Evolutionary conservation across 2,888 invertebrate genomes (phyloP).

Genomic region (Tetranychus piercei): DNA sequence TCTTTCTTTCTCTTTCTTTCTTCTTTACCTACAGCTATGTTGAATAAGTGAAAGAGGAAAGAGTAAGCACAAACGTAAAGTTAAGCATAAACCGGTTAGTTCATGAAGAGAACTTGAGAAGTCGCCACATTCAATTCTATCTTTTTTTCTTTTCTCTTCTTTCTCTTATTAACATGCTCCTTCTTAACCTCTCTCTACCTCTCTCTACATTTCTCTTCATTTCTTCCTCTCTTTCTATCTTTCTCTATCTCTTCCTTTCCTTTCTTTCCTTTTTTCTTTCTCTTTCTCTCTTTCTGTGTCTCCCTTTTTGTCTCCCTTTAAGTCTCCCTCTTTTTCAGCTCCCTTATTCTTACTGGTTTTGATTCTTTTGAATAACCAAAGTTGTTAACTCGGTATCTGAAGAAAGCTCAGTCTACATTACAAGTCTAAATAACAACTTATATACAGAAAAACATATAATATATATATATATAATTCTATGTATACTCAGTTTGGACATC

Average conservation of each 20-base stretch:
- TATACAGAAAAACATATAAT: background rate
- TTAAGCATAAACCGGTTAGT: too few relatives aligned
- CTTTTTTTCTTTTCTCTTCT: background rate
- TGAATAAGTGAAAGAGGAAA: background rate
- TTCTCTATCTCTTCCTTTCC: background rate
- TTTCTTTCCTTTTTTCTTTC: background rate
- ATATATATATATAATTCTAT: background rate
- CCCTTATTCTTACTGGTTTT: background rate
- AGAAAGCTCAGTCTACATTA: background rate
- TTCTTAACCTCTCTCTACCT: background rate
- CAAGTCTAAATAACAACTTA: background rate
- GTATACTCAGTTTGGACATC: background rate
- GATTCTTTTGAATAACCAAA: background rate
- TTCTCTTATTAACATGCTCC: background rate
- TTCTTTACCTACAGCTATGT: background rate
- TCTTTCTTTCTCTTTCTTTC: conserved; percentile 11
- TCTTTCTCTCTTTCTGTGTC: background rate
- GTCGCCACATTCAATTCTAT: too few relatives aligned
- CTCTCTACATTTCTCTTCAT: background rate
- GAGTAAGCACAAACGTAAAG: background rate
- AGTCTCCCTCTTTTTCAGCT: background rate
- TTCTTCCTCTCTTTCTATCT: conserved; percentile 5
- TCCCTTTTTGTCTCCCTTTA: background rate
- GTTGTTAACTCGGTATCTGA: background rate
- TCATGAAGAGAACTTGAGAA: too few relatives aligned